Evolutionary conservation across 92 coral and sea anemone genomes (phyloP), one percentile per base, ranked within the genome.

Genomic region (Epizoanthus scotinus): DNA sequence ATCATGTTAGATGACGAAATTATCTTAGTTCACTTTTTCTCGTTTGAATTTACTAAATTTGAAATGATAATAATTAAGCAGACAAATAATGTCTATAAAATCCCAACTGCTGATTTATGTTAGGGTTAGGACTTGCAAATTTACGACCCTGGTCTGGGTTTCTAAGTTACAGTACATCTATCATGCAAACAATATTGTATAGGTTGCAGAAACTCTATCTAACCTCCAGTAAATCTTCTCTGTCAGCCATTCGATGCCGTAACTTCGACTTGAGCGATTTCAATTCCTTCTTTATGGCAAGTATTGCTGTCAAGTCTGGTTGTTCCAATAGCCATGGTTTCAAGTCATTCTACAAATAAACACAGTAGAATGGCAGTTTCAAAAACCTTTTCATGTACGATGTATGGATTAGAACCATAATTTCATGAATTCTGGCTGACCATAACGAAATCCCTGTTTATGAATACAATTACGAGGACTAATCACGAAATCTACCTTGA

Each of bases 201-300:
- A n/a, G n/a, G 67, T 26, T 64, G 19, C n/a, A 19, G 14, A 27
- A 64, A 64, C 28, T 63, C n/a, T 38, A 56, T 7, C 85, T 6
- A 70, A 90, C 98, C 98, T 93, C 98, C 77, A 90, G 83, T 67
- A 95, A 77, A 65, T 95, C 98, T 17, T 83, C 88, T 56, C 84
- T 85, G 81, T 95, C 98, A 6, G 97, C 92, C 50, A 88, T 90
- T 34, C 88, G 91, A 87, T 88, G 98, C 26, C 97, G 86, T 2
- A 93, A 81, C 74, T 82, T 89, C 31, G 98, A 92, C 4, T 91
- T 94, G n/a, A 90, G 89, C n/a, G 74, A 73, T 81, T 92, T 88
- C 50, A 95, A 78, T 9, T 65, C 86, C 83, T 86, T 93, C 74
- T 88, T 90, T 10, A 67, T 57, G 3, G 82, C 85, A 7, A 83